A percentile compares a stretch with the other conserved stretches of the same genome.
phyloP scores from a whole-genome alignment of 2,113 vertebrate species.

The Bolborhynchus lineola region DNA sequence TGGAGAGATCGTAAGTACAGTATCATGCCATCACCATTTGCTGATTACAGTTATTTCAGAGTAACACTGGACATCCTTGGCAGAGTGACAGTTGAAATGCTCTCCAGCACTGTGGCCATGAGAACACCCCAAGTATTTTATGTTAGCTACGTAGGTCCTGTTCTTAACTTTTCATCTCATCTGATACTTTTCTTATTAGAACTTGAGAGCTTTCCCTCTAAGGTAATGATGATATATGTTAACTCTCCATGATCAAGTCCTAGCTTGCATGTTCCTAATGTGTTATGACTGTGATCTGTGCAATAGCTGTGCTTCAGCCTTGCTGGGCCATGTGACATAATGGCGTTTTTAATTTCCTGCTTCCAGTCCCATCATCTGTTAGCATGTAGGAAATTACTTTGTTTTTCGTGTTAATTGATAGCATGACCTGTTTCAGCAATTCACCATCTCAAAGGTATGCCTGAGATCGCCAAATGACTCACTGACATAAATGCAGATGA shows the following conservation, averaged over 20 bases:
- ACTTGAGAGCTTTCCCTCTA: conserved; percentile 38
- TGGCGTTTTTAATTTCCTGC: conserved; percentile 69
- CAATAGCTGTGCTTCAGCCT: conserved; percentile 26
- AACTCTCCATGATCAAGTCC: background rate
- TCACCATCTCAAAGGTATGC: conserved; percentile 63
- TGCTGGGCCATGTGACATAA: conserved; percentile 58
- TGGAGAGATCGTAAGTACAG: background rate
- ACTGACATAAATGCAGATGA: conserved; percentile 58
- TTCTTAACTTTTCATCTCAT: conserved; percentile 63
- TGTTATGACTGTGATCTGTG: conserved; percentile 36
- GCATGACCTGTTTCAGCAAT: conserved; percentile 62
- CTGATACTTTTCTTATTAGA: conserved; percentile 66
- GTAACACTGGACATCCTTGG: background rate
- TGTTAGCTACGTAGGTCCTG: conserved; percentile 42
- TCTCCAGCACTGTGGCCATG: background rate
- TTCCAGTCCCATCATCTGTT: conserved; percentile 18
- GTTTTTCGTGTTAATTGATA: conserved; percentile 62
- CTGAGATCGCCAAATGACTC: conserved; percentile 70
- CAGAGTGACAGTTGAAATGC: conserved; percentile 39
- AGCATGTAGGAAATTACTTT: conserved; percentile 71
- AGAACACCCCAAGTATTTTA: conserved; percentile 55
- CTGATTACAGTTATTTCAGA: background rate
- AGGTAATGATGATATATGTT: conserved; percentile 45
- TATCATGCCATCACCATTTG: background rate
- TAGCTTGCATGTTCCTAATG: conserved; percentile 40